Evolutionary conservation across 2,888 invertebrate genomes (phyloP), one percentile per base, ranked within the genome.

Genomic region (Boloria selene): DNA sequence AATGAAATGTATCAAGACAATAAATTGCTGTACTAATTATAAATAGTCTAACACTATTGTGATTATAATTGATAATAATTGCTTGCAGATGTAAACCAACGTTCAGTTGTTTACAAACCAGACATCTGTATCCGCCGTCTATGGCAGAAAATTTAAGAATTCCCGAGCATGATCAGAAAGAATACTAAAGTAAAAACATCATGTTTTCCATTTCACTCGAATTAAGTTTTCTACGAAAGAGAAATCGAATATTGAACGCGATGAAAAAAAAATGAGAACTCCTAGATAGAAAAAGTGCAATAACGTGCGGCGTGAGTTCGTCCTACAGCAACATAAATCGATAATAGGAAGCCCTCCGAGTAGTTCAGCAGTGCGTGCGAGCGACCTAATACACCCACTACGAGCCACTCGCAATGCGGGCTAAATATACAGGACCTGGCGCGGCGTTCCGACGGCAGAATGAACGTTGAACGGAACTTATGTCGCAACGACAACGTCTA

Each of bases 341-440:
- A 91, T 92, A 90, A 87, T 88, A 88, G 89, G 91, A 90, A 90
- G 85, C 88, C 89, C 90, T 89, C 88, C 87, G 90, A 90, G 84
- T 91, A 91, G 91, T 90, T 91, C 90, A 91, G 88, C 90, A 90
- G 91, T 92, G 91, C 91, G 90, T 90, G 90, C 88, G 82, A 86
- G 84, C 91, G 91, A 91, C 92, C 91, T 88, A 89, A 90, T 87
- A 90, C 90, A 90, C 89, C 87, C 86, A 89, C 90, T 83, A 82
- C 80, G 80, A 79, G 81, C 80, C 80, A 83, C 82, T 83, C 84
- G 90, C 90, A 86, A 89, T 90, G 90, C 91, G 86, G 90, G 90
- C 91, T 91, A 91, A 90, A 91, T 90, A 91, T 91, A 92, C 88
- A 84, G 79, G 81, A 75, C 79, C 79, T 79, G 78, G 80, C 81